Conservation (phyloP, 2,797 vertebrate species). For the Amblyraja radiata region DNA sequence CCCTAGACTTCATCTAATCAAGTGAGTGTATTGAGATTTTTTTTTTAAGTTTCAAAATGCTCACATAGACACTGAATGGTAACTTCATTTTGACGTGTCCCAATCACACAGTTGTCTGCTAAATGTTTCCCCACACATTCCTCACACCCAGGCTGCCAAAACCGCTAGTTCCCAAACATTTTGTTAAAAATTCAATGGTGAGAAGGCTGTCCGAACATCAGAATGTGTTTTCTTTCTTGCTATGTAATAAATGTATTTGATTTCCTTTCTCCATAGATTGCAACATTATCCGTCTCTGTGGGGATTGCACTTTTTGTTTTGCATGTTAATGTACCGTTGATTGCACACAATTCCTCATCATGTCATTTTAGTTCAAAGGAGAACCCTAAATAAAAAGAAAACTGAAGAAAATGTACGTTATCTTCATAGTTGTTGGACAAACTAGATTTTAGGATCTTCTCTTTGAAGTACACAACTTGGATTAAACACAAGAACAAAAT, state of each 20-base stretch:
- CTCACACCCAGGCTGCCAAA: background rate
- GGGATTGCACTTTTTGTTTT: slow-evolving; percentile 54
- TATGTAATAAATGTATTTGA: slow-evolving; percentile 31
- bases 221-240: slow-evolving; percentile 20
- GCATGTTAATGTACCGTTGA: slow-evolving; percentile 66
- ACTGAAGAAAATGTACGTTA: slow-evolving; percentile 57
- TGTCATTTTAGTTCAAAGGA: slow-evolving; percentile 57
- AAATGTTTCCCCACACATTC: background rate
- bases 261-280: slow-evolving; percentile 27
- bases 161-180: background rate
- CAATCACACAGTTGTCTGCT: background rate
- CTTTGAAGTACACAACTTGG: background rate
- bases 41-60: background rate
- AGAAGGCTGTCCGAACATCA: background rate
- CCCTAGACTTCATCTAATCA: background rate
- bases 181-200: background rate
- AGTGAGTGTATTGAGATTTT: background rate
- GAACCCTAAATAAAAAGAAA: slow-evolving; percentile 51
- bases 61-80: background rate
- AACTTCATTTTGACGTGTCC: background rate
- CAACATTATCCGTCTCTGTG: slow-evolving; percentile 24
- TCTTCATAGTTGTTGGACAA: background rate
- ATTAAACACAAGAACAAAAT: background rate
- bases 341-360: slow-evolving; percentile 60
- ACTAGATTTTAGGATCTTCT: background rate